Conservation (phyloP, 1,140 invertebrate species). For the Mycetomoellerius zeteki region DNA sequence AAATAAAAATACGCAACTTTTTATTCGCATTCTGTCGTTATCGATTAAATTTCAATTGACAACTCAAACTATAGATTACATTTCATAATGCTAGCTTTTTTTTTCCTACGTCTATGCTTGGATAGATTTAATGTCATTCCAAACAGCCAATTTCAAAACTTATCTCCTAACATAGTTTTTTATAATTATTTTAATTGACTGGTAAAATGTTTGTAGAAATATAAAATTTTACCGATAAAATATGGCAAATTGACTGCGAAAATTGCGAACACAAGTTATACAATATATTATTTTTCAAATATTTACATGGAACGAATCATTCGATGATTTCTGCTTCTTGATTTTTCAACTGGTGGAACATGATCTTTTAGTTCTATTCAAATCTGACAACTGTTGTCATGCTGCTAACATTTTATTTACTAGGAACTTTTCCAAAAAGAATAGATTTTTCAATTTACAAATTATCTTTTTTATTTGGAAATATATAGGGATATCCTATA, state of each 20-base stretch:
- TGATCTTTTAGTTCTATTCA: background rate
- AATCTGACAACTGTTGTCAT: background rate
- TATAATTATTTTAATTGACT: background rate
- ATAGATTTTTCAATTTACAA: background rate
- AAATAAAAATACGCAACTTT: background rate
- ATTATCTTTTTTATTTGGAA: background rate
- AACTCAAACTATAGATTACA: background rate
- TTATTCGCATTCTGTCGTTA: background rate
- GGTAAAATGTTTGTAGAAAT: background rate
- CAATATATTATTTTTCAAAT: too few species aligned
- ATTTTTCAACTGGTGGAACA: background rate
- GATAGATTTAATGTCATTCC: too few species aligned
- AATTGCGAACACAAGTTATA: background rate
- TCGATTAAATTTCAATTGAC: background rate
- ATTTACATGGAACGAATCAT: too few species aligned
- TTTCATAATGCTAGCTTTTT: background rate
- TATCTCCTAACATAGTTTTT: too few species aligned
- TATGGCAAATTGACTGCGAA: background rate
- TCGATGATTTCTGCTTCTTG: too few species aligned
- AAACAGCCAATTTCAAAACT: too few species aligned
- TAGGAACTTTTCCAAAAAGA: background rate
- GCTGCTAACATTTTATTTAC: background rate
- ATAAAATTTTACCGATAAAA: background rate
- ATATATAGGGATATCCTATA: background rate
- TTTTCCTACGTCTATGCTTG: too few species aligned